phyloP scores from a whole-genome alignment of 2,113 vertebrate genomes.

The Pachycephala philippinensis region DNA sequence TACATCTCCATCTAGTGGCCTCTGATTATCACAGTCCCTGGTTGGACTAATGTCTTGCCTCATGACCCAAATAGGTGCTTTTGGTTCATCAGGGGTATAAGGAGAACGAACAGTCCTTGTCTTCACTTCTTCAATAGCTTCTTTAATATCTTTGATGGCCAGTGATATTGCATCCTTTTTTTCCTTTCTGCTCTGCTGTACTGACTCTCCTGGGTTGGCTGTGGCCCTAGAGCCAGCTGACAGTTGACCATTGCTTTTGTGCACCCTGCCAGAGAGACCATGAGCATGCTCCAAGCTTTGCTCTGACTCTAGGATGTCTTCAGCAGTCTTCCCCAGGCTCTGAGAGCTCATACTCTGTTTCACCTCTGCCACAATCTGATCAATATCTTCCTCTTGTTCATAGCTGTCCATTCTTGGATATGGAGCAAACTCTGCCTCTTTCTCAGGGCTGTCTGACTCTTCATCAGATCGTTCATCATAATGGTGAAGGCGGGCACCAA shows the following conservation, averaged over 20 bases:
- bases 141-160: conserved; percentile 93
- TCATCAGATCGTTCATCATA: conserved; percentile 89
- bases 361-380: conserved; percentile 79
- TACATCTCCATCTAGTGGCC: conserved; percentile 78
- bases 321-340: conserved; percentile 69
- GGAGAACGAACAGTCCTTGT: conserved; percentile 89
- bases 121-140: conserved; percentile 94
- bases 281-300: conserved; percentile 60
- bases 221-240: conserved; percentile 21
- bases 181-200: conserved; percentile 77
- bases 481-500: conserved; percentile 87
- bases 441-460: conserved; percentile 90
- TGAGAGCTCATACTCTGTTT: conserved; percentile 83
- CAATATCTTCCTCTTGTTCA: conserved; percentile 87
- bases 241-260: conserved; percentile 44
- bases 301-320: conserved; percentile 74
- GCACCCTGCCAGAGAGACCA: neutral
- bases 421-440: conserved; percentile 89
- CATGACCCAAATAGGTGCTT: conserved; percentile 94
- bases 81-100: conserved; percentile 90
- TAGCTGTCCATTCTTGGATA: conserved; percentile 87
- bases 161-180: conserved; percentile 90
- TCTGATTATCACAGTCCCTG: conserved; percentile 79
- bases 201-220: conserved; percentile 53
- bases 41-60: conserved; percentile 89